A percentile compares a stretch with the other conserved stretches of the same genome.
phyloP scores from a whole-genome alignment of 2,888 invertebrate species.

The Noctua comes region DNA sequence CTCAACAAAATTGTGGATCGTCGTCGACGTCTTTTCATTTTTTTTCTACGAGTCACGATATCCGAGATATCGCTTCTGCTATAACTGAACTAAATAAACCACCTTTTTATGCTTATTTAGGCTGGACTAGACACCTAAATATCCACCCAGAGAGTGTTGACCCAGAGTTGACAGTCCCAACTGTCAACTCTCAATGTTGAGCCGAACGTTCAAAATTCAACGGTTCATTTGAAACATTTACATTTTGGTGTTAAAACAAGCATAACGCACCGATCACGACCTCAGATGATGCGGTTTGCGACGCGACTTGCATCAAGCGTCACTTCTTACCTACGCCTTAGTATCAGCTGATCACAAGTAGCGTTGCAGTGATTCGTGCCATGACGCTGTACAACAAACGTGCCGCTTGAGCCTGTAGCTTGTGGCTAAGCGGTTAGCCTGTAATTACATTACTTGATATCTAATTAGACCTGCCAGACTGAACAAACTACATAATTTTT shows the following conservation, averaged over 20 bases:
- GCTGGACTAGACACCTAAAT: neutral
- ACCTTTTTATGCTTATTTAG: no score
- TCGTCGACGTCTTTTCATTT: no score
- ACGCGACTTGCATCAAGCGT: neutral
- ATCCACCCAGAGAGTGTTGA: neutral
- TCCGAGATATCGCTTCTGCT: no score
- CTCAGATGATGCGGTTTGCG: neutral
- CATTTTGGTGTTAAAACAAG: neutral
- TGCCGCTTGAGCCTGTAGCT: neutral
- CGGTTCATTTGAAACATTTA: neutral
- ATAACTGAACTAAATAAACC: no score
- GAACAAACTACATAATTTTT: conserved; percentile 31
- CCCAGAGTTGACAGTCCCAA: no score
- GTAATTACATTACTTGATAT: conserved; percentile 40
- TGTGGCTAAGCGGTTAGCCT: neutral
- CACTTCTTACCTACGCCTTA: neutral
- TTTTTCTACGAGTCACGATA: no score
- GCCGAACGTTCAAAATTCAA: neutral
- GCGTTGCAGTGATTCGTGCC: neutral
- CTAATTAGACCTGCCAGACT: conserved; percentile 26
- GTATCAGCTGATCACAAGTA: neutral
- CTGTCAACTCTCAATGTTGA: neutral
- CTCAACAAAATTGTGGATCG: no score
- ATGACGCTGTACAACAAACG: neutral
- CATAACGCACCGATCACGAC: neutral